Evolutionary conservation across 2,888 invertebrate species (phyloP), one percentile per base, ranked within the genome.

Genomic region (Macaria liturata): DNA sequence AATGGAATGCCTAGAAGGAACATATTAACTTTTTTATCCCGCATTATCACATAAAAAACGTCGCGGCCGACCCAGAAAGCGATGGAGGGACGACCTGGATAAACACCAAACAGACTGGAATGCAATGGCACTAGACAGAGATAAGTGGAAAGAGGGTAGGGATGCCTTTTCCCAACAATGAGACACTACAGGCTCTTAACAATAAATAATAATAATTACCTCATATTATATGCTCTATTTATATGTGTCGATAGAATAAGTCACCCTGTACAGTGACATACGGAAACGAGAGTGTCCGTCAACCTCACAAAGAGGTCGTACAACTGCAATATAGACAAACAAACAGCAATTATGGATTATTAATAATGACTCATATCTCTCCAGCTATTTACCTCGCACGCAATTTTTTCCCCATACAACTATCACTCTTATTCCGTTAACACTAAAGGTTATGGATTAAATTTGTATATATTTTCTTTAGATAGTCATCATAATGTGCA

Each of bases 271-370:
- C 20, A 20, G 20, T 20, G 20, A 20, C 20, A 46, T 32, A 47
- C 54, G 55, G 59, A 55, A 59, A 55, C 48, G 44, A 54, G 46
- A 32, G 43, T 48, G 42, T 42, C 50, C 48, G 54, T 48, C 54
- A 49, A 50, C 47, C 59, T 54, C 50, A 44, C 31, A 32, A 50
- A 32, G 48, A 55, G 55, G 55, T 45, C 51, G 45, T 48, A 49
- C 49, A 43, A 39, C 49, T 34, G 9, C 9, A 37, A 34, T 37
- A 39, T 54, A 54, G 45, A 57, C 57, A 61, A 57, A 57, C 57
- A 57, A 50, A 61, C 54, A 57, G 54, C 57, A 61, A 54, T 57
- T 57, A 57, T 57, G 56, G 53, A 57, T 60, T 60, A 60, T 60
- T 50, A 53, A 60, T 46, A 54, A 50, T 57, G 54, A 54, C 51